Conservation (phyloP, 2,797 vertebrate genomes). For the Lophius americanus region DNA sequence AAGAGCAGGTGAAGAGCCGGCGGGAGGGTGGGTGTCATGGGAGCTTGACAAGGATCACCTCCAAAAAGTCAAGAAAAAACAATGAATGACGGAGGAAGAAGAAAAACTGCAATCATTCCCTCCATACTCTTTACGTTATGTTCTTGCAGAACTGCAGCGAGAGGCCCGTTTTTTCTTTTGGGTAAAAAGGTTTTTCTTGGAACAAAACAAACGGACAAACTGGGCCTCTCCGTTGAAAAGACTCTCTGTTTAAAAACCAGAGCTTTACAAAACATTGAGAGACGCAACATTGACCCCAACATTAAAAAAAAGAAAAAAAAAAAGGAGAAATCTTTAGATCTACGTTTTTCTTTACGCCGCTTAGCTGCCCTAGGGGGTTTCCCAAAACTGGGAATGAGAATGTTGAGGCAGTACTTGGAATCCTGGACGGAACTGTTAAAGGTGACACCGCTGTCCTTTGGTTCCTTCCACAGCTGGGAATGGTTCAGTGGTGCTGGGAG, state of each 20-base stretch:
- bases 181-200: slow-evolving; percentile 42
- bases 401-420: slow-evolving; percentile 56
- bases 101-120: slow-evolving; percentile 43
- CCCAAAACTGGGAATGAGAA: slow-evolving; percentile 60
- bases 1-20: slow-evolving; percentile 25
- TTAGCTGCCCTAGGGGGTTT: slow-evolving; percentile 73
- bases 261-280: slow-evolving; percentile 74
- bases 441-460: slow-evolving; percentile 30
- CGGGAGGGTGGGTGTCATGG: slow-evolving; percentile 38
- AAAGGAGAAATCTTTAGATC: slow-evolving; percentile 40
- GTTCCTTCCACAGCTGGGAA: slow-evolving; percentile 44
- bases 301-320: slow-evolving; percentile 60
- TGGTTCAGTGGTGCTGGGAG: slow-evolving; percentile 32
- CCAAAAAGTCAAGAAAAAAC: slow-evolving; percentile 53
- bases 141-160: slow-evolving; percentile 45
- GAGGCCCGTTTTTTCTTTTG: slow-evolving; percentile 51
- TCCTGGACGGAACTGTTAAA: slow-evolving; percentile 46
- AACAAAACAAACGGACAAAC: slow-evolving; percentile 55
- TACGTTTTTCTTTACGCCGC: slow-evolving; percentile 57
- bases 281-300: slow-evolving; percentile 69
- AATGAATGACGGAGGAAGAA: slow-evolving; percentile 57
- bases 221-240: slow-evolving; percentile 51
- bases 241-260: slow-evolving; percentile 67
- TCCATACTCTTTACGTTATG: slow-evolving; percentile 32
- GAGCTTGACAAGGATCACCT: slow-evolving; percentile 48